These are phyloP conservation scores for Hyaena hyaena DNA, from an alignment of 2,113 vertebrate genomes.

Conservation along the genomic window DNA sequence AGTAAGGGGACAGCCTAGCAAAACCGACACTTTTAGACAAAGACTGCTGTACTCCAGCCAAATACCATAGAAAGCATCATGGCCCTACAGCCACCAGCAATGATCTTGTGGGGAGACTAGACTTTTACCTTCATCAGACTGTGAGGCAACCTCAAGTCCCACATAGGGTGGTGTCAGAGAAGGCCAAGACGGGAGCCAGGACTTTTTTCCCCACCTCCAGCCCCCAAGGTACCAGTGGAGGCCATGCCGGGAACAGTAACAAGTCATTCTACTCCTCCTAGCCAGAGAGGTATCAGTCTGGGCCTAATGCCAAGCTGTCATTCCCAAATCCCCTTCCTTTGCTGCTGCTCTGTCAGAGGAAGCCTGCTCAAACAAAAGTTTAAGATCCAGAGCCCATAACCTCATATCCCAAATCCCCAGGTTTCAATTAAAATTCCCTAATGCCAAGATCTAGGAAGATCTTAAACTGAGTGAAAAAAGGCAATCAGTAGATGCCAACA, in stretches of 20 bases:
- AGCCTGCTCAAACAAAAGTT: not conserved
- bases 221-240: not conserved
- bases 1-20: not conserved
- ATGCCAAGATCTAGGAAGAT: slow-evolving; percentile 11
- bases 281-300: not conserved
- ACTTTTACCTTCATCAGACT: not conserved
- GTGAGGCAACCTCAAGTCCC: not conserved
- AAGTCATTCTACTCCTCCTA: not conserved
- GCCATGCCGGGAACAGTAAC: not conserved
- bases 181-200: not conserved
- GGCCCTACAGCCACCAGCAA: not conserved
- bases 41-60: not conserved
- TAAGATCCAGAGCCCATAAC: not conserved
- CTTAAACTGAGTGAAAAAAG: not conserved
- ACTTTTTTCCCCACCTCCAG: not conserved
- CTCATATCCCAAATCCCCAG: not conserved
- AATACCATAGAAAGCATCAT: not conserved
- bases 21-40: not conserved
- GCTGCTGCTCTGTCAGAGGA: not conserved
- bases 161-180: not conserved
- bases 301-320: not conserved
- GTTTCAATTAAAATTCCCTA: not conserved
- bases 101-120: no score
- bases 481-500: not conserved
- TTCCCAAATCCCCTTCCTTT: not conserved